These are phyloP conservation scores for Ibycter americanus DNA, from an alignment of 2,797 vertebrate genomes.

Conservation along the genomic window DNA sequence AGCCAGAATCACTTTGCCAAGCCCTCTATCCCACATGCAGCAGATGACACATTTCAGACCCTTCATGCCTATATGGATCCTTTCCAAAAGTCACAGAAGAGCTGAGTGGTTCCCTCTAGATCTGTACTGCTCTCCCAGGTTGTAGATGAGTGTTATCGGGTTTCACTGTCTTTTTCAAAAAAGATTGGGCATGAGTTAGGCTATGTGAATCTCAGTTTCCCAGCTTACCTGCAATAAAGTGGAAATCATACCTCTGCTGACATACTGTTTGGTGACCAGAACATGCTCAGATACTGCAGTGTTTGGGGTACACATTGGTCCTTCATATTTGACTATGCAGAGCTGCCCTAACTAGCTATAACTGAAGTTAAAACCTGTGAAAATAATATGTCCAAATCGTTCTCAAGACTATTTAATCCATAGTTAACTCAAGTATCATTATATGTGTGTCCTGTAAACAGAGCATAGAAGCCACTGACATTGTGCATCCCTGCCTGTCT, in stretches of 20 bases:
- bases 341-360: background rate
- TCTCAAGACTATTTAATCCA: background rate
- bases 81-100: background rate
- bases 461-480: rapidly evolving
- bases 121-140: background rate
- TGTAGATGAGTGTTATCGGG: no score
- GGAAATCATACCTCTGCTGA: background rate
- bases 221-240: background rate
- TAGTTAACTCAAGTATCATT: background rate
- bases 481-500: background rate
- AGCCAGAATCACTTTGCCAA: background rate
- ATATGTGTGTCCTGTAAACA: background rate
- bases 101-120: background rate
- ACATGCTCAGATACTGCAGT: background rate
- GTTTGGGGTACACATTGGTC: background rate
- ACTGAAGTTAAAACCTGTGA: background rate
- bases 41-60: background rate
- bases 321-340: background rate
- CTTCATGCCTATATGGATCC: rapidly evolving
- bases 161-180: background rate
- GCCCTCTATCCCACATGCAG: background rate
- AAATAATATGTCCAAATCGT: background rate
- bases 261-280: rapidly evolving
- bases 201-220: background rate
- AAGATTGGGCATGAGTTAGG: background rate